phyloP scores from a whole-genome alignment of 2,113 vertebrate genomes.

The Malaclemys terrapin region DNA sequence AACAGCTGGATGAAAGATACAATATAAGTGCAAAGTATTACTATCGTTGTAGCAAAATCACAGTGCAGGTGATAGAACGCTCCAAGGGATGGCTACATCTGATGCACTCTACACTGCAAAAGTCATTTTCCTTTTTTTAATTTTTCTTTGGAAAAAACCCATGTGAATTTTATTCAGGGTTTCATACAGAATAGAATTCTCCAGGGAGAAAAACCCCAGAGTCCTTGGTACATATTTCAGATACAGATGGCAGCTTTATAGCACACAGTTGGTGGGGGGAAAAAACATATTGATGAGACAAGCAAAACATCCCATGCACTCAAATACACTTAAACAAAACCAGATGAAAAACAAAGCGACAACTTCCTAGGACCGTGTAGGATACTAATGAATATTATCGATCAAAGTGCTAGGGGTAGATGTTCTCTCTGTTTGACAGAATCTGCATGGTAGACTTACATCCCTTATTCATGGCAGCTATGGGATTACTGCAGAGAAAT shows the following conservation, averaged over 20 bases:
- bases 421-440: conserved; percentile 1
- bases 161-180: conserved; percentile 25
- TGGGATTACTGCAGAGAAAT: background rate
- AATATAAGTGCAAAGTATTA: background rate
- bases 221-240: conserved; percentile 29
- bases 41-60: background rate
- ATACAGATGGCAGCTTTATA: conserved; percentile 51
- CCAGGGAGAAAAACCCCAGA: conserved; percentile 19
- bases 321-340: conserved; percentile 37
- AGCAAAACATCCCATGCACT: conserved; percentile 47
- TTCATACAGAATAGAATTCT: conserved; percentile 32
- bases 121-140: background rate
- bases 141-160: conserved; percentile 15
- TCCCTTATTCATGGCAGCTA: background rate
- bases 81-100: background rate
- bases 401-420: conserved; percentile 1
- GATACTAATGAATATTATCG: conserved; percentile 31
- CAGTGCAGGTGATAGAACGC: background rate
- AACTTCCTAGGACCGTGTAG: background rate
- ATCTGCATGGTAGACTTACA: conserved; percentile 17
- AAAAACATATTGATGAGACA: conserved; percentile 50
- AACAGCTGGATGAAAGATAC: background rate
- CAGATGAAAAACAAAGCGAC: conserved; percentile 51
- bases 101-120: background rate
- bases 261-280: background rate